Percentiles rank a stretch among this genome's conserved stretches.
phyloP scores from a whole-genome alignment of 2,113 vertebrate genomes.

The Dasyurus viverrinus region DNA sequence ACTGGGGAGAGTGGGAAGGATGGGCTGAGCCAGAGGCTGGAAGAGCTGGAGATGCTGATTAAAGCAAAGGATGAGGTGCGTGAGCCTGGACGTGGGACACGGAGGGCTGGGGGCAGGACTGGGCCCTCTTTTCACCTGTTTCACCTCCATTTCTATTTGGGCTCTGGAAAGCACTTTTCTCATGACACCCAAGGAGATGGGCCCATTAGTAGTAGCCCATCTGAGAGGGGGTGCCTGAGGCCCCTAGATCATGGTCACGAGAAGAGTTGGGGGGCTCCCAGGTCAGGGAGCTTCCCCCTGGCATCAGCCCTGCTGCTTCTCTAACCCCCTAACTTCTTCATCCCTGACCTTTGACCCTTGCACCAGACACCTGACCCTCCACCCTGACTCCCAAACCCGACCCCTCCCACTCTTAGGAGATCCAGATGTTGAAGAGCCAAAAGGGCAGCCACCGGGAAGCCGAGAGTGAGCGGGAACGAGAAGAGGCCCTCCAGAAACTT shows the following conservation, averaged over 20 bases:
- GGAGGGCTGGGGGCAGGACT: not conserved
- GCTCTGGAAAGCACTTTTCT: not conserved
- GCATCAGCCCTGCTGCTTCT: not conserved
- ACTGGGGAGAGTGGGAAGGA: slow-evolving; percentile 88
- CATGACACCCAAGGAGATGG: not conserved
- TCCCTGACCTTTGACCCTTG: fast-evolving
- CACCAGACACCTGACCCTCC: not conserved
- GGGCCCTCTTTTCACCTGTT: not conserved
- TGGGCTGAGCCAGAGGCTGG: slow-evolving; percentile 88
- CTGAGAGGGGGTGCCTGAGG: not conserved
- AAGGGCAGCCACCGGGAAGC: slow-evolving; percentile 87
- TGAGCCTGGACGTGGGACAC: not conserved
- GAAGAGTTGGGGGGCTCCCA: not conserved
- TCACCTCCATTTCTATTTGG: not conserved
- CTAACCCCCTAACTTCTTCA: not conserved
- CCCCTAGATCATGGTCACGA: not conserved
- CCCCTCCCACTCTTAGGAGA: slow-evolving; percentile 86
- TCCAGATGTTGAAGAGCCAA: slow-evolving; percentile 92
- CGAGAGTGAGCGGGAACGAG: slow-evolving; percentile 84
- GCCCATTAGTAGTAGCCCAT: not conserved
- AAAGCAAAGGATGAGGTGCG: slow-evolving; percentile 95
- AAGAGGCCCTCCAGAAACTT: slow-evolving; percentile 92
- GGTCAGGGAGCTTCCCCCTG: not conserved
- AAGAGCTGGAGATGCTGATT: slow-evolving; percentile 92
- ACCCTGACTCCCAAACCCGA: not conserved